Base-by-base conservation (phyloP, 2,113 vertebrate species). In the Lepidothrix coronata region DNA sequence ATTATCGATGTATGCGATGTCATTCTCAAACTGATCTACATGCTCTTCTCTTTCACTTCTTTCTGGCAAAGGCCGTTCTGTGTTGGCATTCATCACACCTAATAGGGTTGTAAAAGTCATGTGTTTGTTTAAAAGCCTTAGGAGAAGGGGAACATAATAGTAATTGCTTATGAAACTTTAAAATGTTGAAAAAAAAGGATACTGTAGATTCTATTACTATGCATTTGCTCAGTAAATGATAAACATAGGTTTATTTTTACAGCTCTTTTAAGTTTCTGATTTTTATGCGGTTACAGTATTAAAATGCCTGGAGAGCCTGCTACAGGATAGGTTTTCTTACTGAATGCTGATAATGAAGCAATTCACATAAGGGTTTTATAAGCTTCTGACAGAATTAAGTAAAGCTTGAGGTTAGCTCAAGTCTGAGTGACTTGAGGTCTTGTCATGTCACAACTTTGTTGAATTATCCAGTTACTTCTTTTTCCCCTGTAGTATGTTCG, bases 1-100 rank as follows among this genome's bases (percentile, higher is more conserved):
- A 28, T 91, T 96, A 78, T 97, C 85, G 0, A 94, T 96, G 54
- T 94, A 96, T 35, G 37, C 14, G 6, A 96, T 93, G 49, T 91
- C 70, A 17, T 39, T 37, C 65, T 96, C 17, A 6, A 44, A 33
- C 7, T 76, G 65, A 71, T 88, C 31, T 37, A 58, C 35, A 6
- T 0, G 0, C 9, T 94, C 91, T 75, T 82, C 76, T 84, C 49
- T 87, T 76, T 71, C 48, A 8, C 55, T 61, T 49, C 82, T 89
- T 85, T 37, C 46, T 4, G 14, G 62, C 10, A 10, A 51, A 72
- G 71, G 30, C 3, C 0, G 25, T 74, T 90, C 61, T 43, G 31
- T 14, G 35, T 33, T 49, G 44, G 63, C 37, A 35, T n/a, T 93
- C 44, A 6, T 95, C 55, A 28, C 74, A 92, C 96, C 96, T 97